phyloP scores from a whole-genome alignment of 2,888 invertebrate genomes.

The Drosophila emarginata region DNA sequence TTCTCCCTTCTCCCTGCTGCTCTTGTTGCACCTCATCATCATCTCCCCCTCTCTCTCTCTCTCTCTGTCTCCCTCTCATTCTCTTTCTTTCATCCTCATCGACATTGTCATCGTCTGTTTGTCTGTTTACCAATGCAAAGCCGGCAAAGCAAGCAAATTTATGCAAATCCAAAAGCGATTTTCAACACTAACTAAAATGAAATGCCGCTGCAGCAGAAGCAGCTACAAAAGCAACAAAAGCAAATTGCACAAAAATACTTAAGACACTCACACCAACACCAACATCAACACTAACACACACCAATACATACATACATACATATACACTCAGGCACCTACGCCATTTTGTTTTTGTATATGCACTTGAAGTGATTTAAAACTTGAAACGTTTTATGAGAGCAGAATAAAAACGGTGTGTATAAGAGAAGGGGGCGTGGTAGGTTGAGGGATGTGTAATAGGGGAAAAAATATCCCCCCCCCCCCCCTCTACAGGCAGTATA shows the following conservation, averaged over 20 bases:
- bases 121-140: slow-evolving; percentile 44
- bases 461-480: neutral
- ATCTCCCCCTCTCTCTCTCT: no score
- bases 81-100: slow-evolving; percentile 12
- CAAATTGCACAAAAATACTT: slow-evolving; percentile 76
- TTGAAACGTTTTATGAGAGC: slow-evolving; percentile 57
- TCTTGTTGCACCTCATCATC: no score
- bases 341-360: slow-evolving; percentile 53
- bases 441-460: neutral
- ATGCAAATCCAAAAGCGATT: slow-evolving; percentile 76
- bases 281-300: slow-evolving; percentile 10
- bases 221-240: slow-evolving; percentile 31
- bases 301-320: slow-evolving; percentile 18
- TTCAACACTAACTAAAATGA: slow-evolving; percentile 76
- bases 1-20: no score
- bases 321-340: slow-evolving; percentile 22
- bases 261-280: slow-evolving; percentile 41
- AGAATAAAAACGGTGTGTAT: slow-evolving; percentile 14
- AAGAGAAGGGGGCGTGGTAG: neutral
- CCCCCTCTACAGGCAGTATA: no score
- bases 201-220: slow-evolving; percentile 40
- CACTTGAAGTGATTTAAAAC: slow-evolving; percentile 66
- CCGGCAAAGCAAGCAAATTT: slow-evolving; percentile 59
- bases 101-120: slow-evolving; percentile 27
- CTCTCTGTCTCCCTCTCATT: neutral